These are phyloP conservation scores for Pantelozetes paolii DNA, from an alignment of 2,888 invertebrate genomes.

Conservation along the genomic window DNA sequence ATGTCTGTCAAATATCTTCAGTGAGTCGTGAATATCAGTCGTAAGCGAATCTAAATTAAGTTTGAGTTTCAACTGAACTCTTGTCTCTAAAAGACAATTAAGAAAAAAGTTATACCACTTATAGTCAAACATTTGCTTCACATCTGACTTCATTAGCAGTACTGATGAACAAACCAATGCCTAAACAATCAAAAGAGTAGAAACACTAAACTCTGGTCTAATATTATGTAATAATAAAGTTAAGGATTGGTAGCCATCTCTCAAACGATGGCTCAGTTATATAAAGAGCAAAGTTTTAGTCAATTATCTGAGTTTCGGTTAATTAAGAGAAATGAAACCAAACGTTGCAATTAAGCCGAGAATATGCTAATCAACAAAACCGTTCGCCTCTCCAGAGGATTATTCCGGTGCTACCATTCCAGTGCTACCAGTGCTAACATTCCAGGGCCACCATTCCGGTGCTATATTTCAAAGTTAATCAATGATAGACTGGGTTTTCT, in stretches of 20 bases:
- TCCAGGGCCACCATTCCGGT: too few species aligned
- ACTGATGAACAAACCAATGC: neutral
- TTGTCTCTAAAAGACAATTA: slow-evolving; percentile 19
- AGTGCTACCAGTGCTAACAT: too few species aligned
- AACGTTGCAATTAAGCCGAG: slow-evolving; percentile 13
- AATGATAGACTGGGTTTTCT: neutral
- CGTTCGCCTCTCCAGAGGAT: neutral
- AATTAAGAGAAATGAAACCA: slow-evolving; percentile 35
- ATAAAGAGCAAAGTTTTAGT: neutral
- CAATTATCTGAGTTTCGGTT: slow-evolving; percentile 26
- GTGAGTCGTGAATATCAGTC: slow-evolving; percentile 1
- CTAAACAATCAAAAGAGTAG: slow-evolving; percentile 1
- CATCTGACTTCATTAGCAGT: neutral
- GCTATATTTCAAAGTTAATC: neutral
- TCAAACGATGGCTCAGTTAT: neutral
- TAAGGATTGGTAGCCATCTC: slow-evolving; percentile 11
- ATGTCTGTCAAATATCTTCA: slow-evolving; percentile 12
- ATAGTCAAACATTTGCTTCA: neutral
- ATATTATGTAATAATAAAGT: neutral
- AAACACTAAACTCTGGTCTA: too few species aligned
- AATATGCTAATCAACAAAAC: slow-evolving; percentile 29
- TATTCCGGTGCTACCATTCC: too few species aligned
- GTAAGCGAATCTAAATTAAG: slow-evolving; percentile 1
- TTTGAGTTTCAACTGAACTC: neutral
- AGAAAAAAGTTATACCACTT: neutral